Conservation (phyloP, 2,888 invertebrate genomes). For the Drosophila conformis region DNA sequence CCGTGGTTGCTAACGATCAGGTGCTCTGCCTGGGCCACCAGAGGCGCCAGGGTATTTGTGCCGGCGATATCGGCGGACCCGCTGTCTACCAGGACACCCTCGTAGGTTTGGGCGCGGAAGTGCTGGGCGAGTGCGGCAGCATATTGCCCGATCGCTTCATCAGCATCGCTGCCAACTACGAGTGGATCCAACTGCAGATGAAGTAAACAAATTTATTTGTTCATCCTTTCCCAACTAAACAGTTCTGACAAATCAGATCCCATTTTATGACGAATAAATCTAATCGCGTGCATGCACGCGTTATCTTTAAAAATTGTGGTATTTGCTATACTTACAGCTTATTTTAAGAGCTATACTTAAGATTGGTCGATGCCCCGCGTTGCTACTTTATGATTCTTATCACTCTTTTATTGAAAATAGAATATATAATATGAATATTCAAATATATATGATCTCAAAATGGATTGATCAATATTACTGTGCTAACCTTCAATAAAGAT, state of each 20-base stretch:
- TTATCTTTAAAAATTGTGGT: not conserved
- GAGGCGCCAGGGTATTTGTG: constrained; percentile 78
- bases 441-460: not conserved
- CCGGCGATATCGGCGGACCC: constrained; percentile 83
- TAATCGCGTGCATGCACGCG: not conserved
- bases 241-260: not conserved
- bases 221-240: constrained; percentile 1
- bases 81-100: constrained; percentile 69
- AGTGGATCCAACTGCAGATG: constrained; percentile 70
- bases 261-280: not conserved
- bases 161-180: constrained; percentile 64
- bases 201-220: constrained; percentile 37
- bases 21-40: constrained; percentile 77
- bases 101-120: constrained; percentile 76
- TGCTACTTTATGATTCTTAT: not conserved
- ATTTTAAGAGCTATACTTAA: not conserved
- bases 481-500: not conserved
- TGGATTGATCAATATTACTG: not conserved
- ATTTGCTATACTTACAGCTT: no score
- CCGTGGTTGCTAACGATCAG: constrained; percentile 44
- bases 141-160: constrained; percentile 76
- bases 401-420: not conserved
- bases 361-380: constrained; percentile 7
- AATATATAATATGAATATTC: not conserved
- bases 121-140: constrained; percentile 75